Percentiles rank a stretch among this genome's conserved stretches.
phyloP scores from a whole-genome alignment of 23 tunicate species.

The Oikopleura dioica region DNA sequence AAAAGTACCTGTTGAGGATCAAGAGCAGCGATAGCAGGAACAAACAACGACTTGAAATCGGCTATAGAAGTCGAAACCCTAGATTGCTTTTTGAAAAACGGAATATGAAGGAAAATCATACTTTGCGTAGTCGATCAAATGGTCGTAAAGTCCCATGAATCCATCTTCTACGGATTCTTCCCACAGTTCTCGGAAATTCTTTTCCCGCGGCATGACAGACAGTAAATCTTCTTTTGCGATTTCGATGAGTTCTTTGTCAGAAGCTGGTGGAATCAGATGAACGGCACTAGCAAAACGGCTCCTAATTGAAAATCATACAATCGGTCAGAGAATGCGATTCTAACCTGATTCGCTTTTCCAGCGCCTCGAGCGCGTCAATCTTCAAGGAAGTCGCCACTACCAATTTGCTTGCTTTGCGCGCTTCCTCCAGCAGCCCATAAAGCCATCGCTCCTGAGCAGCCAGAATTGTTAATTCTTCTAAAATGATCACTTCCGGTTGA shows the following conservation, averaged over 20 bases:
- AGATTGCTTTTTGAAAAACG: not conserved
- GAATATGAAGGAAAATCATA: not conserved
- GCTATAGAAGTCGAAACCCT: not conserved
- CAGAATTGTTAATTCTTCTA: not conserved
- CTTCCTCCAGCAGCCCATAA: conserved; percentile 12
- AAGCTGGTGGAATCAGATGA: not conserved
- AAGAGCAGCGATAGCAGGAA: not conserved
- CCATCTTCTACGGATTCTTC: not conserved
- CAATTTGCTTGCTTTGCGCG: not conserved
- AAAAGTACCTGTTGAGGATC: too few species aligned
- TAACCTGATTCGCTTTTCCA: conserved; percentile 7
- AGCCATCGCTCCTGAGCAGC: not conserved
- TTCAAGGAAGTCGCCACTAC: not conserved
- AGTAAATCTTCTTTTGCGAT: not conserved
- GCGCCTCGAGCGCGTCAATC: not conserved
- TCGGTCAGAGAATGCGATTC: not conserved
- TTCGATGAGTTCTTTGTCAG: not conserved
- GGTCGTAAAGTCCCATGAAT: not conserved
- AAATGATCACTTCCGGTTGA: not conserved
- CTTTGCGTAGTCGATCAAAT: not conserved
- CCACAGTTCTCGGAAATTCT: not conserved
- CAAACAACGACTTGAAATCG: not conserved
- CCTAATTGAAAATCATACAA: not conserved
- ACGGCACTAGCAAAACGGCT: not conserved
- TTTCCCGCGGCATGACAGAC: too few species aligned